These are phyloP conservation scores for Myripristis jacobus DNA, from an alignment of 2,797 vertebrate genomes.

Conservation along the genomic window DNA sequence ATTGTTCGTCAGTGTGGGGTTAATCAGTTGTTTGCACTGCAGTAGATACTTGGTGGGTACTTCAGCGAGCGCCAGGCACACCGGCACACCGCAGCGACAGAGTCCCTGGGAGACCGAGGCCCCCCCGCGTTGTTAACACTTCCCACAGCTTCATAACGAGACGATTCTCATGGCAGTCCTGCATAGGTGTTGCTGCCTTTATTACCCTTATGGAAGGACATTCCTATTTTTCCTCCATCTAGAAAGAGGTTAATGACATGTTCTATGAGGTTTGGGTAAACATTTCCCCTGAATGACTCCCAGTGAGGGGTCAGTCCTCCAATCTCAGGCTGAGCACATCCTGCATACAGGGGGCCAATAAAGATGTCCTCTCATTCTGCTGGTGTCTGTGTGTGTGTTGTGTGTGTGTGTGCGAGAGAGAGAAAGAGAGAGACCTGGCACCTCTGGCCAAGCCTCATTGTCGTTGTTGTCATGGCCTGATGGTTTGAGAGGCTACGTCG, in stretches of 20 bases:
- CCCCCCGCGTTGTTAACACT: constrained; percentile 57
- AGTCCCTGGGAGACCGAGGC: constrained; percentile 57
- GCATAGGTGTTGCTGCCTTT: constrained; percentile 71
- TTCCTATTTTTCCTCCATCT: constrained; percentile 77
- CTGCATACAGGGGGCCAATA: constrained; percentile 77
- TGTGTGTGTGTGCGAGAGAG: neutral
- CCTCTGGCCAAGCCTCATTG: constrained; percentile 72
- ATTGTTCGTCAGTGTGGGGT: constrained; percentile 54
- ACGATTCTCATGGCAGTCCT: constrained; percentile 76
- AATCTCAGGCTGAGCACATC: constrained; percentile 73
- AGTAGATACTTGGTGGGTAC: constrained; percentile 59
- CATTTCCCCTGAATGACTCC: constrained; percentile 76
- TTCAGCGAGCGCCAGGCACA: constrained; percentile 65
- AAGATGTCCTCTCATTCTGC: constrained; percentile 60
- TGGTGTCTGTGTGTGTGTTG: constrained; percentile 12
- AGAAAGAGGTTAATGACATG: constrained; percentile 79
- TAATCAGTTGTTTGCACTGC: constrained; percentile 74
- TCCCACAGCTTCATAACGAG: constrained; percentile 74
- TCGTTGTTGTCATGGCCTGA: constrained; percentile 68
- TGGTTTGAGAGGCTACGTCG: constrained; percentile 61
- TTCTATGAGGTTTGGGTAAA: constrained; percentile 78
- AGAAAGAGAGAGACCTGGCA: constrained; percentile 51
- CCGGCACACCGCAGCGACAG: constrained; percentile 43
- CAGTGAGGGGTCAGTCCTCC: constrained; percentile 78
- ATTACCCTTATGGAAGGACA: constrained; percentile 68